Evolutionary conservation across 2,113 vertebrate species (phyloP), one percentile per base, ranked within the genome.

Genomic region (Corvus hawaiiensis): DNA sequence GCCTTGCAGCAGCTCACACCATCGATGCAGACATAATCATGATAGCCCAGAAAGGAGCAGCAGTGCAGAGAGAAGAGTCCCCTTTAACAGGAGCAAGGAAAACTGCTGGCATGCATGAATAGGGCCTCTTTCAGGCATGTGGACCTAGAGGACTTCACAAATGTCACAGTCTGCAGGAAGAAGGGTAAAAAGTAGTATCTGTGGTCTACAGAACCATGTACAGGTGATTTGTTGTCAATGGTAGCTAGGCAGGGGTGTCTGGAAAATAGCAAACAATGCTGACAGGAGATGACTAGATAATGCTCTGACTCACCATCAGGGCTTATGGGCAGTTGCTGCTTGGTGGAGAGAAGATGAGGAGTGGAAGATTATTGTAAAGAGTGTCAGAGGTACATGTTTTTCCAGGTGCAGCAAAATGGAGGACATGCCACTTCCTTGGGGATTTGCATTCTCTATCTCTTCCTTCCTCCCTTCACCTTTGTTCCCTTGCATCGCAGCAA

Each of bases 21-120:
- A 66, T 12, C 1, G 0, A 30, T 23, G 32, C 5, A 67, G 48
- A 13, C 13, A 15, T 4, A 84, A 46, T 35, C 2, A 1, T 14
- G 43, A 46, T 5, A 6, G 39, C 35, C 13, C 54, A 62, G 78
- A 64, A 76, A 87, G 43, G 10, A 64, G 37, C 21, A 67, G 28
- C 54, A 66, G 17, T 3, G 24, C 15, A 48, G 43, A 51, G 22
- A 58, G 54, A 67, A 56, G 35, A 24, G 26, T 75, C 7, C 37
- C 79, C 46, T 91, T 63, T 26, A 64, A 64, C 20, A 84, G 35
- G 72, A 79, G 35, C 11, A 20, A 78, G 32, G 16, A 49, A 81
- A 63, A 68, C 37, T 39, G 8, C 20, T 59, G 37, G 32, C 3
- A 5, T 56, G 35, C 12, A 78, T 0, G 3, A 71, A 51, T 1